Evolutionary conservation across 2,113 vertebrate species (phyloP).

Genomic region (Abramis brama): DNA sequence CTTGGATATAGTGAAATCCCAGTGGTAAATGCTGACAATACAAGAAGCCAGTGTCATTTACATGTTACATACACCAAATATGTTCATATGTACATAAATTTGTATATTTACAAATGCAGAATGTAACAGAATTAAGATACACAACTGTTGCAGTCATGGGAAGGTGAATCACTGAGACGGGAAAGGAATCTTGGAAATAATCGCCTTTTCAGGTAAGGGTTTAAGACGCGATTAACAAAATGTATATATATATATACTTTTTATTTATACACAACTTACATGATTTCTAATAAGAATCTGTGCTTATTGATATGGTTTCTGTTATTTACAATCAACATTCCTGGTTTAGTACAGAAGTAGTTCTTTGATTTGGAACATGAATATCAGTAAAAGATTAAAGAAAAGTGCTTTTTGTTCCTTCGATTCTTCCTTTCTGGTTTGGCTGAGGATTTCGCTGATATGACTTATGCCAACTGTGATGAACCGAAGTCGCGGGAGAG

Average conservation of each 20-base stretch:
- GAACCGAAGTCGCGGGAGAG: slow-evolving; percentile 18
- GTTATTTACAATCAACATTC: slow-evolving; percentile 45
- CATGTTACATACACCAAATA: slow-evolving; percentile 58
- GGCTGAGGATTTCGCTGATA: slow-evolving; percentile 8
- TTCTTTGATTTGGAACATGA: slow-evolving; percentile 20
- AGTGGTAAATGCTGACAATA: slow-evolving; percentile 13
- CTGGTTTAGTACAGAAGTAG: slow-evolving; percentile 15
- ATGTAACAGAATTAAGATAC: slow-evolving; percentile 44
- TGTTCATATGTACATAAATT: slow-evolving; percentile 46
- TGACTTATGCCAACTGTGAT: slow-evolving; percentile 20
- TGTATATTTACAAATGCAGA: slow-evolving; percentile 48
- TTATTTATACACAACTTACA: slow-evolving; percentile 17
- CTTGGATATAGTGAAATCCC: not conserved
- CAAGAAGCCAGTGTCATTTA: slow-evolving; percentile 45
- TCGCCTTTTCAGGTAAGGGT: not conserved
- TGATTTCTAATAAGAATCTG: slow-evolving; percentile 44
- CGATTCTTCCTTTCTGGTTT: slow-evolving; percentile 26
- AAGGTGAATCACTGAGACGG: not conserved
- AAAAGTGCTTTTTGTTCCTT: slow-evolving; percentile 47
- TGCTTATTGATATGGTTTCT: slow-evolving; percentile 50
- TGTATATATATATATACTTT: not conserved
- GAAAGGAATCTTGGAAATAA: not conserved
- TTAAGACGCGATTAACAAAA: not conserved
- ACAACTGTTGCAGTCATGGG: slow-evolving; percentile 36
- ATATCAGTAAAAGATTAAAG: slow-evolving; percentile 37